Base-by-base conservation (phyloP, 1,140 invertebrate species). In the Eubasilissa regina region DNA sequence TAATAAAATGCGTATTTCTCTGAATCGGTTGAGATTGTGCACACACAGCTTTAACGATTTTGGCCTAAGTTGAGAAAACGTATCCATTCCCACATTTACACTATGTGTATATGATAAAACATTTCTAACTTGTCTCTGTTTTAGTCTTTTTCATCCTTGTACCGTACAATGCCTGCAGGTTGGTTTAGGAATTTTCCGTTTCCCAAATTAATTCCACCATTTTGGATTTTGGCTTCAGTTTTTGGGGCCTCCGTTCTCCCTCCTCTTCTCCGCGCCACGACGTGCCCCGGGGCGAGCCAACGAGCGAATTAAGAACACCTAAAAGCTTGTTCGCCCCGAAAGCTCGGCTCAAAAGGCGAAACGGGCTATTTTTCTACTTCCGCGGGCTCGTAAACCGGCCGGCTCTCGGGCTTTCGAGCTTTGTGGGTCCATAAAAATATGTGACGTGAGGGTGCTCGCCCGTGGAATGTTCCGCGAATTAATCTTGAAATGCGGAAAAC, bases 361-460 rank as follows among this genome's bases (percentile, higher is more conserved):
- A 72, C 47, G 21, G 8, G 10, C 51, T 72, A 51, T 72, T 72
- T 72, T 72, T 21, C 68, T 25, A 25, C 43, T 44, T 64, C 21
- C 15, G 60, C 60, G 11, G 11, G 19, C 60, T 64, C 60, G 60
- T 64, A 64, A 64, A 64, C 21, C 10, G 66, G 45, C 35, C 64
- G n/a, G 25, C 25, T 35, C 25, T 35, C 25, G 1, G 1, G 25
- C 25, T 6, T 35, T 35, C 64, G 21, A 47, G 43, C 64, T 68
- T 45, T 68, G 25, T 51, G 51, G 48, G 10, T 45, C 53, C 53
- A 74, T 74, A 74, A 74, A 74, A 74, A 74, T 74, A 74, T 74
- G 70, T 74, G 70, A 74, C 53, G 25, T 53, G 70, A n/a, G n/a
- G 70, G 48, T 43, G 21, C 19, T 70, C 45, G 66, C 25, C 25